Conservation (phyloP, 2,888 invertebrate species). For the Automeris io region DNA sequence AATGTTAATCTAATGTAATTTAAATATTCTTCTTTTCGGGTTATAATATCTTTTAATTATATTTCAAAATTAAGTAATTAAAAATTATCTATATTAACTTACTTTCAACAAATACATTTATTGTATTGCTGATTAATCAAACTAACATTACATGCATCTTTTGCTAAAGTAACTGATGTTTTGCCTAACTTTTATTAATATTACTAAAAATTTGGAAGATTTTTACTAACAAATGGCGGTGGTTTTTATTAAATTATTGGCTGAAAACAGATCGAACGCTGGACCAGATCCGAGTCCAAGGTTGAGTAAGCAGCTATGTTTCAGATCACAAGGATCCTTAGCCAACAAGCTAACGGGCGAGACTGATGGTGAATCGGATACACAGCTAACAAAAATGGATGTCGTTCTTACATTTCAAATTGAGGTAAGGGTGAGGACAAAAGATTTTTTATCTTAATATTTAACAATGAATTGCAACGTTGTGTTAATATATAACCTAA, state of each 20-base stretch:
- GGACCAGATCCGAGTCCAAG: slow-evolving; percentile 76
- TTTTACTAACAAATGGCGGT: background rate
- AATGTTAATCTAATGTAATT: too few relatives aligned
- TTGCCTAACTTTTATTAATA: background rate
- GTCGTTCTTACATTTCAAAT: slow-evolving; percentile 97
- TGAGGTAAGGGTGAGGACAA: slow-evolving; percentile 81
- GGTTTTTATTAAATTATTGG: slow-evolving; percentile 8
- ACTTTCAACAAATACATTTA: too few relatives aligned
- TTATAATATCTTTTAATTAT: too few relatives aligned
- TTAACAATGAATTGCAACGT: too few relatives aligned
- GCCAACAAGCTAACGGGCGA: slow-evolving; percentile 94
- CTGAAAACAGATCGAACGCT: slow-evolving; percentile 58
- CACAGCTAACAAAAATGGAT: slow-evolving; percentile 97
- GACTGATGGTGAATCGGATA: slow-evolving; percentile 95
- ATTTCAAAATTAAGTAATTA: too few relatives aligned
- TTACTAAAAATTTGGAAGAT: background rate
- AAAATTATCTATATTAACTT: too few relatives aligned
- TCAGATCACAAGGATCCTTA: slow-evolving; percentile 93
- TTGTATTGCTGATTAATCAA: background rate
- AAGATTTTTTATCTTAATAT: too few relatives aligned
- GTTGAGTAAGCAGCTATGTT: slow-evolving; percentile 79
- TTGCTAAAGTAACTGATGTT: background rate
- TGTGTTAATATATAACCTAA: too few relatives aligned
- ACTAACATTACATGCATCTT: background rate
- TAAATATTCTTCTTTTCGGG: too few relatives aligned